phyloP scores from a whole-genome alignment of 2,113 vertebrate species.

The Sinocyclocheilus maitianheensis region DNA sequence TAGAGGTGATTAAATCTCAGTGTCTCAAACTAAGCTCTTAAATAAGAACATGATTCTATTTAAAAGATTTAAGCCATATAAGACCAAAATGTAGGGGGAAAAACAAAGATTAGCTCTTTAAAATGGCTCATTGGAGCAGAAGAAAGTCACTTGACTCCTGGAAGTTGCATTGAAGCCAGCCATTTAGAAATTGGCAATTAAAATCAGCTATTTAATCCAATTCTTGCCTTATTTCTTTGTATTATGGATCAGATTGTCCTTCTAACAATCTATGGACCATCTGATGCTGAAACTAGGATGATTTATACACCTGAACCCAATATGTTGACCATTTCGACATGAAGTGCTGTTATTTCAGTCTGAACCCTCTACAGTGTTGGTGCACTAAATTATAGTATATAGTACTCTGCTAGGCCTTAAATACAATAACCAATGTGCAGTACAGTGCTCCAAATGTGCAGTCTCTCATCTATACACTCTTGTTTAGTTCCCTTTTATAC shows the following conservation, averaged over 20 bases:
- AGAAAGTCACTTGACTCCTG: neutral
- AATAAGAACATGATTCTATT: too few relatives aligned
- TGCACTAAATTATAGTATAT: neutral
- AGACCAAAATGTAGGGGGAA: too few relatives aligned
- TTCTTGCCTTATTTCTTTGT: neutral
- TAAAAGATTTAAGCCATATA: too few relatives aligned
- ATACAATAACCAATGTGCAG: neutral
- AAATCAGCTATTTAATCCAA: neutral
- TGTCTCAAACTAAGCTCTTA: too few relatives aligned
- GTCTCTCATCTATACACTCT: neutral
- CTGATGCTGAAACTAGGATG: neutral
- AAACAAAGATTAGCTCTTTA: too few relatives aligned
- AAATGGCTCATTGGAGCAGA: too few relatives aligned
- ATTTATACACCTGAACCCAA: neutral
- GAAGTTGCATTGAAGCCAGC: neutral
- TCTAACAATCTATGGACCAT: neutral
- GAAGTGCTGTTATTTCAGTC: neutral
- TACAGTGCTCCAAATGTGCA: neutral
- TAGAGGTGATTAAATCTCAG: too few relatives aligned
- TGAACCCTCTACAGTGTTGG: neutral
- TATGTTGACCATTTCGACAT: neutral
- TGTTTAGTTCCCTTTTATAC: conserved; percentile 3
- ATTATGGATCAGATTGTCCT: neutral
- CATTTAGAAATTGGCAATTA: neutral
- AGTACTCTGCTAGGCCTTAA: neutral